Percentiles rank a stretch among this genome's conserved stretches.
These are phyloP conservation scores for Alouatta palliata DNA, from an alignment of 2,113 vertebrate genomes.

Conservation along the genomic window DNA sequence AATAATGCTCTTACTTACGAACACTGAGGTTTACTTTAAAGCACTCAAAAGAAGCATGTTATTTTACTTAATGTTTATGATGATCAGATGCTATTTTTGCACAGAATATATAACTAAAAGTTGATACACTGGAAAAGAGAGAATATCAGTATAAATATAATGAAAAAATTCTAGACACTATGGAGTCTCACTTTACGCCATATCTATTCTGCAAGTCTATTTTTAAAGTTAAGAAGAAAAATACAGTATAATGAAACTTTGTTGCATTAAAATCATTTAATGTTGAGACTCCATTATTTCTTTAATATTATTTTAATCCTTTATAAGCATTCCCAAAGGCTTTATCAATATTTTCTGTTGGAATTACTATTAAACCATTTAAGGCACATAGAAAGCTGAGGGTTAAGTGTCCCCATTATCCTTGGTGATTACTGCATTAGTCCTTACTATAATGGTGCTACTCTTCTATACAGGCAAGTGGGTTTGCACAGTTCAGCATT, in stretches of 20 bases:
- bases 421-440: background rate
- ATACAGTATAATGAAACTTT: background rate
- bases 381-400: background rate
- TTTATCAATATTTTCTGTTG: background rate
- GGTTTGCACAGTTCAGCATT: background rate
- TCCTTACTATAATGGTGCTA: background rate
- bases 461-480: background rate
- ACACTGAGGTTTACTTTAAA: background rate
- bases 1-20: background rate
- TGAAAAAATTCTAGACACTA: background rate
- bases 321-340: background rate
- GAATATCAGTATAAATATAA: background rate
- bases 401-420: background rate
- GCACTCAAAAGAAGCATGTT: background rate
- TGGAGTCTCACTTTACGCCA: background rate
- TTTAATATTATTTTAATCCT: background rate
- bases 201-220: background rate
- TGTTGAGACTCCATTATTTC: background rate
- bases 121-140: background rate
- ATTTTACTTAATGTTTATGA: constrained; percentile 8
- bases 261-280: background rate
- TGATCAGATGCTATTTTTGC: background rate
- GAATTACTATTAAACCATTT: background rate
- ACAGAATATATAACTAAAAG: background rate
- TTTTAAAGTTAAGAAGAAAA: constrained; percentile 41